These are phyloP conservation scores for Sycophila sp. DNA, from an alignment of 1,140 invertebrate species.

Conservation along the genomic window DNA sequence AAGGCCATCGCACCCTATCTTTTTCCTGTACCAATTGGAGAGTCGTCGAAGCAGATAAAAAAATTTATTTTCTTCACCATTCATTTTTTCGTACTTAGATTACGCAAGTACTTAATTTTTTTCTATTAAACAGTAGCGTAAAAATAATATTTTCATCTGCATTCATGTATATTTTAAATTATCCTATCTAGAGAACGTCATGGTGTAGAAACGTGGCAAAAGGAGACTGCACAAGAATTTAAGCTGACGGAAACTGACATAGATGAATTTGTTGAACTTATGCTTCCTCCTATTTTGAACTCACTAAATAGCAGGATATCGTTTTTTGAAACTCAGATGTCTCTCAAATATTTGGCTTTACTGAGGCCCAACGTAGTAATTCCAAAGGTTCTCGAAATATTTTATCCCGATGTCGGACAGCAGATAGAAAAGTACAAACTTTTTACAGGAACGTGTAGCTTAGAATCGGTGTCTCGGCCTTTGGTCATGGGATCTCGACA, in stretches of 20 bases:
- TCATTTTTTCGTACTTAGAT: background rate
- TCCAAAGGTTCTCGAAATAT: constrained; percentile 82
- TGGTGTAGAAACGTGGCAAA: constrained; percentile 74
- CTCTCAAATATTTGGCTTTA: constrained; percentile 79
- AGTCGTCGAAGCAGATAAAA: constrained; percentile 77
- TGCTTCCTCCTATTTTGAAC: constrained; percentile 75
- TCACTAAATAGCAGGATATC: constrained; percentile 82
- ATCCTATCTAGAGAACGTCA: constrained; percentile 56
- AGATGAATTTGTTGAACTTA: constrained; percentile 81
- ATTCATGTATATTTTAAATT: background rate
- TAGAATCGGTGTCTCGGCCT: constrained; percentile 76
- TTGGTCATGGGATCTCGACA: constrained; percentile 74
- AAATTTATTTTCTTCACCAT: background rate
- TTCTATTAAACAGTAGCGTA: background rate
- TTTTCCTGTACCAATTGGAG: constrained; percentile 89
- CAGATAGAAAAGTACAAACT: constrained; percentile 43
- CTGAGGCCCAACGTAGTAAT: constrained; percentile 85
- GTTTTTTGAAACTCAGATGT: constrained; percentile 72
- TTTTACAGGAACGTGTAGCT: constrained; percentile 73
- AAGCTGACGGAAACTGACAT: constrained; percentile 85
- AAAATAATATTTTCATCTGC: background rate
- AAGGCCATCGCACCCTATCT: constrained; percentile 87
- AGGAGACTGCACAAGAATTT: constrained; percentile 72
- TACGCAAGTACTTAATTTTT: constrained; percentile 5
- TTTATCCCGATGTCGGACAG: constrained; percentile 78